A percentile compares a stretch with the other conserved stretches of the same genome.
Evolutionary conservation across 2,888 invertebrate genomes (phyloP).

Genomic region (Cerastis rubricosa): DNA sequence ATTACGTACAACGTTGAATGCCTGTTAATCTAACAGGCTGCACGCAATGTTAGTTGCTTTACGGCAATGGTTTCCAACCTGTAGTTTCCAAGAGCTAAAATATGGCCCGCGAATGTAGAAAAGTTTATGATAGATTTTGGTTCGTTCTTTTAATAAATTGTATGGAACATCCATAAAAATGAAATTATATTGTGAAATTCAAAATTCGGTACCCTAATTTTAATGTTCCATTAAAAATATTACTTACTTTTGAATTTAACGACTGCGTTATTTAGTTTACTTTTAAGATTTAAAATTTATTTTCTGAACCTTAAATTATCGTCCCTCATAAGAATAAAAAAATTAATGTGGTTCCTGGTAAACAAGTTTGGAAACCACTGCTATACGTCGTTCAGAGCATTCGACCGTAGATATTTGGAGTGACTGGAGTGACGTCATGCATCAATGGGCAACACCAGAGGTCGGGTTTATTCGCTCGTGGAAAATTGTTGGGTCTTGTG

Average conservation of each 20-base stretch:
- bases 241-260: neutral
- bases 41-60: slow-evolving; percentile 52
- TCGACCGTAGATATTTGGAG: slow-evolving; percentile 51
- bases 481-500: slow-evolving; percentile 48
- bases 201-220: neutral
- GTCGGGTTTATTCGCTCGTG: slow-evolving; percentile 43
- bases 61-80: slow-evolving; percentile 23
- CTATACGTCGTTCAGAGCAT: slow-evolving; percentile 55
- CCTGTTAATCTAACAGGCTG: slow-evolving; percentile 53
- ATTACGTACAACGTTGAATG: slow-evolving; percentile 55
- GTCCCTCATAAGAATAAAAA: neutral
- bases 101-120: neutral
- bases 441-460: slow-evolving; percentile 48
- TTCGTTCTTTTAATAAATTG: neutral
- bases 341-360: neutral
- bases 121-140: neutral
- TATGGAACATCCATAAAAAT: too few species aligned
- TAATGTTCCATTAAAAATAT: neutral
- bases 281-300: neutral
- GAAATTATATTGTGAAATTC: neutral
- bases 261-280: neutral
- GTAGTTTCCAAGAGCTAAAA: neutral
- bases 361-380: slow-evolving; percentile 7
- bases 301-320: neutral
- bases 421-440: slow-evolving; percentile 58